Evolutionary conservation across 2,113 vertebrate species (phyloP), one percentile per base, ranked within the genome.

Genomic region (Acrocephalus arundinaceus): DNA sequence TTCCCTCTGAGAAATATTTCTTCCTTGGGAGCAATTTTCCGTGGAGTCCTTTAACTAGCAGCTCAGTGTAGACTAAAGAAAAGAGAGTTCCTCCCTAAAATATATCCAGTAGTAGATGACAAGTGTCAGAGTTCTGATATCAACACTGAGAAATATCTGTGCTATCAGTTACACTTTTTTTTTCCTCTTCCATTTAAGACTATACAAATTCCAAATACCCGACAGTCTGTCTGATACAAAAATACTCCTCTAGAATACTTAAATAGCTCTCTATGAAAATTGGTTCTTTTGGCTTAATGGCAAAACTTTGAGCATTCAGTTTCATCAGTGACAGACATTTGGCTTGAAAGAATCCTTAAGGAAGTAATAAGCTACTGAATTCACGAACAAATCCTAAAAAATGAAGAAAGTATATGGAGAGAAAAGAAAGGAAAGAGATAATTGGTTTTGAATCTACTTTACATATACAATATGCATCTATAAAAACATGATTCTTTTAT

Each of bases 281-380:
- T 97, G 39, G 25, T 61, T 97, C 65, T 58, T 78, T 52, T 94
- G 94, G 65, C 89, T 96, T 95, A 96, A 96, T 94, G 90, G 91
- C 85, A 97, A 81, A 33, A 78, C 72, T 86, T 67, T 78, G 46
- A n/a, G 31, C 37, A 9, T 45, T 96, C 52, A 24, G 27, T 90
- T 96, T 90, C 51, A 93, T 54, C 30, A 90, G 16, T 86, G 72
- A 94, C 49, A 96, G 59, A 49, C 21, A 81, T 91, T 96, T 74
- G n/a, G 20, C 37, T 90, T 63, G 28, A 94, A 96, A 94, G 81
- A 91, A 88, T 81, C 25, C 30, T 87, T 54, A 74, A 95, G 81
- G 51, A 95, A 94, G 33, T 77, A 93, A 92, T 86, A 97, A 96
- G 46, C 11, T 89, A 19, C 49, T 62, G 39, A 95, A 91, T 83